A percentile compares a stretch with the other conserved stretches of the same genome.
These are phyloP conservation scores for Gallinago undulata DNA, from an alignment of 2,113 vertebrate genomes.

Conservation along the genomic window DNA sequence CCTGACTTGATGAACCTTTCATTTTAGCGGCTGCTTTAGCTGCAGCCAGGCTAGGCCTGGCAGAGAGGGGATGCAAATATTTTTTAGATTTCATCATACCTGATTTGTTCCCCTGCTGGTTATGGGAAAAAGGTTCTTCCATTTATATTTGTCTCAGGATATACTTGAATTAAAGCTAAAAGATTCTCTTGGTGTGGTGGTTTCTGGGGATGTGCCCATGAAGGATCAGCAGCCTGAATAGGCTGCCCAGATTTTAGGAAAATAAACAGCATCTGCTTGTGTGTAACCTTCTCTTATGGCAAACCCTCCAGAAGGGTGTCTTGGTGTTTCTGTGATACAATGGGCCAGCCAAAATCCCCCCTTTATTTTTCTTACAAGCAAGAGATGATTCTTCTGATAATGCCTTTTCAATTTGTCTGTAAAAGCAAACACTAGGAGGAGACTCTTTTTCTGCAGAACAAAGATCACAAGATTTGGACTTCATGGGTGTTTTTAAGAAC, in stretches of 20 bases:
- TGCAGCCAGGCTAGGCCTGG: background rate
- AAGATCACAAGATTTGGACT: background rate
- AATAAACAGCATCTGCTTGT: background rate
- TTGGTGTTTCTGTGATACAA: background rate
- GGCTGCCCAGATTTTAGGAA: conserved; percentile 36
- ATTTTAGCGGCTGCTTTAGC: conserved; percentile 24
- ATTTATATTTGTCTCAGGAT: background rate
- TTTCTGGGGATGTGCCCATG: background rate
- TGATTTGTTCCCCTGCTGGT: background rate
- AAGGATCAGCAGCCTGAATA: background rate
- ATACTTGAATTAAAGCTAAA: background rate
- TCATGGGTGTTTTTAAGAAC: background rate
- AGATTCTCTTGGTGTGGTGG: background rate
- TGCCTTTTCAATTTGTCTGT: background rate
- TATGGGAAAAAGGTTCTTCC: background rate
- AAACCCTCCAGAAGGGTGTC: background rate
- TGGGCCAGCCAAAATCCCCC: background rate
- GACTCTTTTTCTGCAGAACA: background rate
- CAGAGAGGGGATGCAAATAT: background rate
- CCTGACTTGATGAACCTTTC: background rate
- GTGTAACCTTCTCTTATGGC: background rate
- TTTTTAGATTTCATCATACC: background rate
- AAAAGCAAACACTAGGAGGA: background rate
- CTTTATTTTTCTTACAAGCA: background rate
- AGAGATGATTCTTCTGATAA: background rate